Conservation (phyloP, 2,888 invertebrate genomes). For the Drosophila atripex region DNA sequence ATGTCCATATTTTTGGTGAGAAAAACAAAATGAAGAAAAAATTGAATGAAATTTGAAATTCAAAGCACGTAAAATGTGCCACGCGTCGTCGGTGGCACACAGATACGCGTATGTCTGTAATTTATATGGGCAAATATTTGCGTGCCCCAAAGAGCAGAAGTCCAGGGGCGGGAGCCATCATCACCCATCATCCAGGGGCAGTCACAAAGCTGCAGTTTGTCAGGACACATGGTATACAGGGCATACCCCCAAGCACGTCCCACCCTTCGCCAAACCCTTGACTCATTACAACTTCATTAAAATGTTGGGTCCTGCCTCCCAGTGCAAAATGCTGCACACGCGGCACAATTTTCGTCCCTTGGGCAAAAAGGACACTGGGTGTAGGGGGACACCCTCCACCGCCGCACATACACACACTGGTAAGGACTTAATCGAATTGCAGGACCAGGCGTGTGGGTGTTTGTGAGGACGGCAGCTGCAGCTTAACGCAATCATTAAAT, state of each 20-base stretch:
- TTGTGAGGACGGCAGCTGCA: conserved; percentile 29
- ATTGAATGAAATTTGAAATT: conserved; percentile 50
- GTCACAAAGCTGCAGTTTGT: conserved; percentile 41
- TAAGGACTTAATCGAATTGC: conserved; percentile 54
- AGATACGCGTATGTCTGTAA: conserved; percentile 61
- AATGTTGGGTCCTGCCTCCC: conserved; percentile 40
- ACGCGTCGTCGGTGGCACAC: conserved; percentile 44
- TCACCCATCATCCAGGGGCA: neutral
- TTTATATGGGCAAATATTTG: conserved; percentile 74
- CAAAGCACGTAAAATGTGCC: conserved; percentile 57
- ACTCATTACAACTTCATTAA: conserved; percentile 71
- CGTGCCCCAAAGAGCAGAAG: conserved; percentile 24
- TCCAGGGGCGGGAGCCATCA: neutral
- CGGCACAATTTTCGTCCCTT: conserved; percentile 41
- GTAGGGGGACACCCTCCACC: too few relatives aligned
- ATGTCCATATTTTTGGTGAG: conserved; percentile 31
- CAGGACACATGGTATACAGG: conserved; percentile 20
- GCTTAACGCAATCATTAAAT: conserved; percentile 62
- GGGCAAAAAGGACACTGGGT: conserved; percentile 24
- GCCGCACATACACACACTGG: neutral
- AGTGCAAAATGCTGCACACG: conserved; percentile 54
- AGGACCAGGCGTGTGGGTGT: conserved; percentile 25
- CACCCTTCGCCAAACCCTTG: conserved; percentile 16
- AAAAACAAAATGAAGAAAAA: conserved; percentile 24
- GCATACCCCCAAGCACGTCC: neutral